phyloP scores from a whole-genome alignment of 2,888 invertebrate species.

The Cerastis rubricosa region DNA sequence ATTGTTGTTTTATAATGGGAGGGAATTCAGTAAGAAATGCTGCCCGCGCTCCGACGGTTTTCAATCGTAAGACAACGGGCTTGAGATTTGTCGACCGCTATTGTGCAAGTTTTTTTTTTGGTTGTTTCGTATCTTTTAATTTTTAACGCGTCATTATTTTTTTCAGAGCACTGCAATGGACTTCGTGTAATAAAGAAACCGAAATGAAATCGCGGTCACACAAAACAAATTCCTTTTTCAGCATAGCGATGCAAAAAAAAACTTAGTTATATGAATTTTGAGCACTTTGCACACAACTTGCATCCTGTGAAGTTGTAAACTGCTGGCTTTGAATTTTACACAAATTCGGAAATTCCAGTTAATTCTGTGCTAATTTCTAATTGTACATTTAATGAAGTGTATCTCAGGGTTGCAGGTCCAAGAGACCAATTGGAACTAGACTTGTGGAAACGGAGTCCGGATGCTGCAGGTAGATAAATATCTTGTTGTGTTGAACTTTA shows the following conservation, averaged over 20 bases:
- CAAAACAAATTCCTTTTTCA: background rate
- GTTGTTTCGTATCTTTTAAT: background rate
- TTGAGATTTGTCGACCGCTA: constrained; percentile 25
- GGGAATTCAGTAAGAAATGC: constrained; percentile 64
- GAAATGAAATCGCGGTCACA: background rate
- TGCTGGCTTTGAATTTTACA: constrained; percentile 9
- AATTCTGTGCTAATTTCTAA: constrained; percentile 83
- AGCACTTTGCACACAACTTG: background rate
- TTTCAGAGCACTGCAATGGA: background rate
- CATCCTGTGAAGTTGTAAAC: constrained; percentile 16
- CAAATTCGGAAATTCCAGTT: constrained; percentile 73
- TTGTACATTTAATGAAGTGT: constrained; percentile 75
- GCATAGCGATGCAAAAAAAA: background rate
- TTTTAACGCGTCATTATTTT: no score
- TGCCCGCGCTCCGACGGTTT: constrained; percentile 50
- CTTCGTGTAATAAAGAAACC: background rate
- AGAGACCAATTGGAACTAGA: constrained; percentile 32
- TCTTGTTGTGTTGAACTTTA: background rate
- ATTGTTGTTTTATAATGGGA: constrained; percentile 82
- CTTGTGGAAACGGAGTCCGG: constrained; percentile 12
- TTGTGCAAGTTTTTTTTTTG: constrained; percentile 11
- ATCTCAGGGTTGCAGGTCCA: constrained; percentile 59
- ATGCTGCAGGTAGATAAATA: constrained; percentile 19
- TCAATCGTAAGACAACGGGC: constrained; percentile 26
- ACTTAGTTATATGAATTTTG: background rate